phyloP scores from a whole-genome alignment of 2,888 invertebrate genomes.

The Conops quadrifasciatus region DNA sequence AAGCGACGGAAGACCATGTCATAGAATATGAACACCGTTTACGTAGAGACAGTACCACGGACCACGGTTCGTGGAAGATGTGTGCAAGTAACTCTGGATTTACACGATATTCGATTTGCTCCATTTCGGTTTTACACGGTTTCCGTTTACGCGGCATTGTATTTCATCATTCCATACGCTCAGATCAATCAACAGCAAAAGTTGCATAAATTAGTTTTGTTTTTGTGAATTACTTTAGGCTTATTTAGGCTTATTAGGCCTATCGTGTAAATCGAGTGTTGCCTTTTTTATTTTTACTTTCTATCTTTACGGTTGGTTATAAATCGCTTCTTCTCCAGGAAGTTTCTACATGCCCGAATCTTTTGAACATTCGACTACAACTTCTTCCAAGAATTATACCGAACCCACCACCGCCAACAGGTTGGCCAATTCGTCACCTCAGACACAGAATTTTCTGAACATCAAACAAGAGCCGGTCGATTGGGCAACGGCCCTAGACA shows the following conservation, averaged over 20 bases:
- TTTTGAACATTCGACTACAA: conserved; percentile 46
- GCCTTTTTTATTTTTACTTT: too few species aligned
- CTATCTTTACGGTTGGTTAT: too few species aligned
- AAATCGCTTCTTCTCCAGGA: conserved; percentile 32
- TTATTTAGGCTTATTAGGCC: too few species aligned
- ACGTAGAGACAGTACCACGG: conserved; percentile 49
- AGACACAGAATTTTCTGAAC: conserved; percentile 53
- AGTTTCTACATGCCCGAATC: conserved; percentile 52
- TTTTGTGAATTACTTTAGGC: neutral
- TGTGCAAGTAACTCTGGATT: too few species aligned
- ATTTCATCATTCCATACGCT: too few species aligned
- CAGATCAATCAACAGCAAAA: too few species aligned
- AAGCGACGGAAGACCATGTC: conserved; percentile 47
- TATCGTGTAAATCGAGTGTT: too few species aligned
- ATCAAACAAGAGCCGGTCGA: conserved; percentile 75
- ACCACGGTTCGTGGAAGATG: conserved; percentile 42
- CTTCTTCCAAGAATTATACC: conserved; percentile 29
- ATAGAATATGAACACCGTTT: conserved; percentile 50
- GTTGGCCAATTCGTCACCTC: conserved; percentile 48
- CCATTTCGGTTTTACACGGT: too few species aligned
- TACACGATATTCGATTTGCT: too few species aligned
- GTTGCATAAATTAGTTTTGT: too few species aligned
- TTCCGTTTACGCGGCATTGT: too few species aligned
- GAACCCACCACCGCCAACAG: conserved; percentile 18
- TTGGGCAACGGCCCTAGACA: conserved; percentile 66